Base-by-base conservation (phyloP, 2,797 vertebrate genomes). In the Sebastes trivittatus region DNA sequence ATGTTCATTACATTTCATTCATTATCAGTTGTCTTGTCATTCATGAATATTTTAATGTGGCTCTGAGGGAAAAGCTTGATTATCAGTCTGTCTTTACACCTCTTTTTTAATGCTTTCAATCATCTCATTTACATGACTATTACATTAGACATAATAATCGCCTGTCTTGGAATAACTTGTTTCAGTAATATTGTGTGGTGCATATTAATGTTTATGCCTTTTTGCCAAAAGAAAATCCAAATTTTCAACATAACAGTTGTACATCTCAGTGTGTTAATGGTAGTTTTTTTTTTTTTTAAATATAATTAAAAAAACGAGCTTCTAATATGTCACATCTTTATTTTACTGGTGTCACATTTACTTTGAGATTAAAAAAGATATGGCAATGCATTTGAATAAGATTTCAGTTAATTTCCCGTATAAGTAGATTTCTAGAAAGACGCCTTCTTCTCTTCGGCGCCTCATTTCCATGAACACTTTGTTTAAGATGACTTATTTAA, bases 261-360 rank as follows among this genome's bases (percentile, higher is more conserved):
- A 38, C 2, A 55, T 72, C 60, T 61, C 29, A 73, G 2, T 13
- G 5, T 69, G 9, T 27, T 67, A 27, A 56, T 58, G 13, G 11
- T 4, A 32, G 25, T 56, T 73, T 73, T 30, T 62, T 55, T 75
- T 68, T 46, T 62, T 46, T 69, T 23, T 2, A 75, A 63, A 74
- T 29, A n/a, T 4, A 70, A 8, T 72, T 1, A 22, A 54, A 6
- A 25, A 54, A 32, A 34, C 3, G 2, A 30, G 34, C 42, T 32
- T 63, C 59, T 79, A 22, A 32, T 65, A 54, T 72, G 52, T 68
- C 64, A 16, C 10, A 38, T 20, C 11, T 59, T 65, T 30, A 61
- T 36, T 80, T 55, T 27, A 36, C 20, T 30, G 58, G 60, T 6
- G 1, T 61, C 52, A 72, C 72, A 79, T 83, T 81, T 82, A 78